Evolutionary conservation across 2,797 vertebrate genomes (phyloP).

Genomic region (Acestrorhynchus altus): DNA sequence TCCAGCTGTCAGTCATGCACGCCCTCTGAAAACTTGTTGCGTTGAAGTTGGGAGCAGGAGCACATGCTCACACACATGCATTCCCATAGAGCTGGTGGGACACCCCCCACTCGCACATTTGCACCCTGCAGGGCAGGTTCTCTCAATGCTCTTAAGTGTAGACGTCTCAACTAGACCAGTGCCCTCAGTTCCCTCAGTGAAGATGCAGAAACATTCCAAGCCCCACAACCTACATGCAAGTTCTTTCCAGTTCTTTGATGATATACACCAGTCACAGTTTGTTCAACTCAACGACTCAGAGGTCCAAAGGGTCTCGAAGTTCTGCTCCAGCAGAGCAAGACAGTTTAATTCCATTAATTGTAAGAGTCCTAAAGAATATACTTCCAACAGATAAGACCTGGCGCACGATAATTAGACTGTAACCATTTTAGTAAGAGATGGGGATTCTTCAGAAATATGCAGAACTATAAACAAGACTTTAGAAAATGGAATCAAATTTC

Average conservation of each 20-base stretch:
- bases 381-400: slow-evolving; percentile 2
- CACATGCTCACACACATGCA: slow-evolving; percentile 8
- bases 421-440: no score
- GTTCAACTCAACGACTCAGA: not conserved
- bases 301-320: not conserved
- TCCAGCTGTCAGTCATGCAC: not conserved
- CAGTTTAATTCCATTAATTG: not conserved
- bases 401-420: not conserved
- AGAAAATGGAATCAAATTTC: no score
- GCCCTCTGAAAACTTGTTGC: not conserved
- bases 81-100: not conserved
- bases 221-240: not conserved
- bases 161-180: not conserved
- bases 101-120: not conserved
- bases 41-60: not conserved
- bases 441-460: no score
- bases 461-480: no score
- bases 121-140: not conserved
- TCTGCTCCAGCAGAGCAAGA: not conserved
- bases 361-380: not conserved
- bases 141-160: not conserved
- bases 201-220: not conserved
- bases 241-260: not conserved
- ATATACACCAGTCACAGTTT: not conserved
- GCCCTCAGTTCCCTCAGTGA: not conserved